Evolutionary conservation across 2,797 vertebrate genomes (phyloP).

Genomic region (Melanotaenia boesemani): DNA sequence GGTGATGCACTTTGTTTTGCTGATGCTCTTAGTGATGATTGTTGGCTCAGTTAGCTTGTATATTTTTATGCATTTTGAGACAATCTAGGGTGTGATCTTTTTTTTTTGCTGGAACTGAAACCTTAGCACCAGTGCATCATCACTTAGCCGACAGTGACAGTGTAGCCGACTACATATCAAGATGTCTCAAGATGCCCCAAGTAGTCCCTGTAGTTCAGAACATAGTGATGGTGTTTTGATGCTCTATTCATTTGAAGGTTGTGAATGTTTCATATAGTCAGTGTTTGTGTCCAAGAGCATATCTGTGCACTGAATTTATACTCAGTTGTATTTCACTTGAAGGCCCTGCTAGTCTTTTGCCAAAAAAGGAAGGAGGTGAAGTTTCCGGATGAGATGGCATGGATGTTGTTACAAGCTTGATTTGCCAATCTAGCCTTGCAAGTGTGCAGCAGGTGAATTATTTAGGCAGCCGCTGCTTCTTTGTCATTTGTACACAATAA

Average conservation of each 20-base stretch:
- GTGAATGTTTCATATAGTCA: not conserved
- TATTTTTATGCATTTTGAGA: conserved; percentile 50
- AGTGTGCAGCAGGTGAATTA: conserved; percentile 56
- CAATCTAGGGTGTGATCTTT: conserved; percentile 33
- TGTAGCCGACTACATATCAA: conserved; percentile 1
- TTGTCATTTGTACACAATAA: conserved; percentile 31
- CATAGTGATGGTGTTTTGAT: conserved; percentile 2
- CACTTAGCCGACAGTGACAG: not conserved
- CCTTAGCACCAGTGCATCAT: not conserved
- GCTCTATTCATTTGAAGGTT: not conserved
- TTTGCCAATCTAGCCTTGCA: conserved; percentile 30
- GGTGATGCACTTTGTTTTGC: conserved; percentile 60
- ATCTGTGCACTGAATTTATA: not conserved
- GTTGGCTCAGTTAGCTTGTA: conserved; percentile 31
- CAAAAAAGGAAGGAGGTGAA: not conserved
- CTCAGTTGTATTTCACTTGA: conserved; percentile 18
- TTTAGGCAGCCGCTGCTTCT: conserved; percentile 53
- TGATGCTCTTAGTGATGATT: conserved; percentile 49
- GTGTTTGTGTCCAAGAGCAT: not conserved
- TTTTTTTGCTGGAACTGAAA: conserved; percentile 8
- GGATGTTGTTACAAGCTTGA: conserved; percentile 16
- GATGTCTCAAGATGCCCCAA: not conserved
- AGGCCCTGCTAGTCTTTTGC: conserved; percentile 24
- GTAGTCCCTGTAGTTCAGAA: not conserved
- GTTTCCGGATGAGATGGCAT: conserved; percentile 36